Evolutionary conservation across 1,140 invertebrate species (phyloP), one percentile per base, ranked within the genome.

Genomic region (Solenopsis fugax): DNA sequence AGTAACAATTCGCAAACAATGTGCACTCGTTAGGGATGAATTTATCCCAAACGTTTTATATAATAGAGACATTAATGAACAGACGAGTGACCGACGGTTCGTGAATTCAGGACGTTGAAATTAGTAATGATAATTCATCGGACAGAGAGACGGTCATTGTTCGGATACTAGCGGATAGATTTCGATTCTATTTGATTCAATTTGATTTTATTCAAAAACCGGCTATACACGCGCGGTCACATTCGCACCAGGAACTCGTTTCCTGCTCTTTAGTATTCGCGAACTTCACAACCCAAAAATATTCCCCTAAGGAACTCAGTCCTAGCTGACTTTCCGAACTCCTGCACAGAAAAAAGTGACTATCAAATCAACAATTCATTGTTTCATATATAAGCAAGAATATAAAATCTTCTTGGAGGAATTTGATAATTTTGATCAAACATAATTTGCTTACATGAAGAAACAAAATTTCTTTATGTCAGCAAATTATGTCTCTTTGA

Each of bases 1-100:
- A 80, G 92, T 90, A 93, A 94, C 91, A 91, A 92, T 89, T 77
- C 88, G 87, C 92, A 91, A 93, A 94, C 93, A 94, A 93, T 94
- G 72, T 88, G 87, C 87, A 90, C 88, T 94, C 93, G 93, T 94
- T 93, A 93, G 90, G 89, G 88, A 90, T 89, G 88, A 93, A 93
- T 93, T 84, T 90, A 77, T 69, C 71, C 86, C 81, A 78, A 85
- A 89, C 71, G 62, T 92, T 91, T 91, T 87, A 88, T 81, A 93
- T 93, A 93, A 94, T 93, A 92, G 91, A 91, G 91, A 91, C 89
- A 90, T 93, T 90, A 93, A 92, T 91, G 92, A 92, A 93, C 87
- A 69, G 87, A 88, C 73, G 72, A 56, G 12, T 52, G 54, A 24
- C 37, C 56, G 76, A 73, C 75, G 41, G 85, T 58, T 62, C 29